Evolutionary conservation across 2,113 vertebrate species (phyloP), one percentile per base, ranked within the genome.

Genomic region (Bucco capensis): DNA sequence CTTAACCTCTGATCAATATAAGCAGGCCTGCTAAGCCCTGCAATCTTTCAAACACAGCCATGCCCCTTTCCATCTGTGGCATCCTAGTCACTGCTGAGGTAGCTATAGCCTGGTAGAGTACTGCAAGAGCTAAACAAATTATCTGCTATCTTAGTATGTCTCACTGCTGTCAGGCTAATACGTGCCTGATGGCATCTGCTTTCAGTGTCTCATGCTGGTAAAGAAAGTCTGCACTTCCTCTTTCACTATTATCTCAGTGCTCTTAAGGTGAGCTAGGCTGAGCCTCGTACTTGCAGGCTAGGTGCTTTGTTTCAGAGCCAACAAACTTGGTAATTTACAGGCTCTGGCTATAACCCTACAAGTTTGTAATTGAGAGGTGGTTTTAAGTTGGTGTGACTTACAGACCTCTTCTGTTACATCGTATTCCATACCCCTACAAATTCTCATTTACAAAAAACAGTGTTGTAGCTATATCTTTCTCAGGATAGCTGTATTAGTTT

Each of bases 1-100:
- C 58, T 37, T 78, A 87, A 96, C 75, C 92, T 95, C 84, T 88
- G 92, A 86, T 67, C 92, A 90, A 91, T 33, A 28, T 23, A 40
- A 67, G 62, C 53, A 89, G 13, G 21, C 47, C 17, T 37, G 2
- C 8, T 31, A 14, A 62, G 19, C 33, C 37, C 37, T 38, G 18
- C 9, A 12, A 0, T 35, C 46, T 61, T 42, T 61, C 31, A 23
- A 5, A 9, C 18, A 31, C 25, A 11, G 18, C 19, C 10, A 3
- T 19, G n/a, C 16, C 19, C 27, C 46, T 27, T 25, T 60, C 50
- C 0, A 0, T 47, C 60, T 38, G 3, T 0, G 0, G 7, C 53
- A 49, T 51, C 16, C 50, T 78, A 0, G 13, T 31, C 17, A 2
- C 31, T 74, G 49, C 66, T 35, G 47, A 9, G n/a, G 23, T 49